A percentile compares a stretch with the other conserved stretches of the same genome.
Conservation (phyloP, 1,140 invertebrate genomes). For the Sesamia nonagrioides region DNA sequence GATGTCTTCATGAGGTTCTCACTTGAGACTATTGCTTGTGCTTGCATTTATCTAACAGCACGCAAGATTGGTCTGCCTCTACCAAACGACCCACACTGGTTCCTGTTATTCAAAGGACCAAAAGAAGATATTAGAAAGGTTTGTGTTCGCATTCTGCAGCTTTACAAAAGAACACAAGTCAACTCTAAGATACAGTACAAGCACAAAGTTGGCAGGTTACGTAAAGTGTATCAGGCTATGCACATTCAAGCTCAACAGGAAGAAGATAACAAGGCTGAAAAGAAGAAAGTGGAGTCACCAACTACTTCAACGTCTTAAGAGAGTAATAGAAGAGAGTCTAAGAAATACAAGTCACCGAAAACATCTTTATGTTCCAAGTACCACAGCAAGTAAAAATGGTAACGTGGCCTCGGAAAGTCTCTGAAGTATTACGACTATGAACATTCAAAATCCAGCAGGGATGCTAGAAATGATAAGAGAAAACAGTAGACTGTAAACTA, state of each 20-base stretch:
- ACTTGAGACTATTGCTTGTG: conserved; percentile 99
- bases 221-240: conserved; percentile 83
- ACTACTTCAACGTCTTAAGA: conserved; percentile 79
- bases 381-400: conserved; percentile 83
- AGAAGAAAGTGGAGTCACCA: conserved; percentile 78
- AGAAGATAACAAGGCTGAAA: conserved; percentile 73
- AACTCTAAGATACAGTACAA: conserved; percentile 86
- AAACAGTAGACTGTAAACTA: conserved; percentile 61
- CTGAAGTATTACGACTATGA: conserved; percentile 87
- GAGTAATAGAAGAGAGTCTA: conserved; percentile 69
- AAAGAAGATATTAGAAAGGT: conserved; percentile 95
- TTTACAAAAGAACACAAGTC: conserved; percentile 95
- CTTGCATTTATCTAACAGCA: conserved; percentile 98
- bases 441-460: conserved; percentile 79
- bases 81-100: conserved; percentile 97
- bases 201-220: conserved; percentile 78
- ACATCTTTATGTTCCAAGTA: conserved; percentile 82
- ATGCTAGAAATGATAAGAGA: conserved; percentile 83
- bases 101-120: conserved; percentile 93
- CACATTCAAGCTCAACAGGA: conserved; percentile 79
- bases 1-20: conserved; percentile 98
- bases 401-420: conserved; percentile 81
- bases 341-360: conserved; percentile 84
- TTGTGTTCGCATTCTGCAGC: conserved; percentile 93
- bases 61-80: conserved; percentile 94